Evolutionary conservation across 2,113 vertebrate genomes (phyloP), one percentile per base, ranked within the genome.

Genomic region (Pangasianodon gigas): DNA sequence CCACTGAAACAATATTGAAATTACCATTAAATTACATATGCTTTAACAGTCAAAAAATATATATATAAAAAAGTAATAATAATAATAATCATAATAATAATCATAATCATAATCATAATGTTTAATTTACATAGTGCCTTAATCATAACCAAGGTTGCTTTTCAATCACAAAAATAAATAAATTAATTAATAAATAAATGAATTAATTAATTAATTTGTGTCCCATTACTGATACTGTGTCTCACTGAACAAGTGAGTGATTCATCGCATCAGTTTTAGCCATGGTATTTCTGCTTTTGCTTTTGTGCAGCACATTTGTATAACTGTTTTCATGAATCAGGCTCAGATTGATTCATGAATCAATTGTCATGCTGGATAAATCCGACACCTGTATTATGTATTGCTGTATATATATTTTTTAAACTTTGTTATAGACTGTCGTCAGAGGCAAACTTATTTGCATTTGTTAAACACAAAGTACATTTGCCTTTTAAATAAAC

Each of bases 401-500:
- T 32, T 71, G 5, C n/a, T 74, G 16, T 29, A 21, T 75, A 6
- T 9, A 24, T 75, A 37, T 24, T 24, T 80, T 80, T 51, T 29
- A 2, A 52, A 29, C 48, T 77, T n/a, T 32, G 5, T n/a, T n/a
- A 81, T 18, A 52, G 26, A 51, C 46, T n/a, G 46, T 29, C 77
- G 1, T 41, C 54, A 41, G 52, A 83, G 54, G n/a, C 54, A 60
- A 60, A 41, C 13, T 4, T 60, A 58, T 60, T 84, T 84, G 54
- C 81, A 58, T 84, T 54, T 37, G 52, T 41, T 3, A 58, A 41
- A 41, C 4, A n/a, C 16, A 41, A 84, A 4, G 19, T 58, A 9
- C 16, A 41, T 83, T 83, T 83, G 81, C 54, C 81, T 83, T 56
- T 83, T 37, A 83, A 83, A 83, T 83, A 4, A 32, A 32, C 14